These are phyloP conservation scores for Batillaria attramentaria DNA, from an alignment of 1,140 invertebrate species.

Conservation along the genomic window DNA sequence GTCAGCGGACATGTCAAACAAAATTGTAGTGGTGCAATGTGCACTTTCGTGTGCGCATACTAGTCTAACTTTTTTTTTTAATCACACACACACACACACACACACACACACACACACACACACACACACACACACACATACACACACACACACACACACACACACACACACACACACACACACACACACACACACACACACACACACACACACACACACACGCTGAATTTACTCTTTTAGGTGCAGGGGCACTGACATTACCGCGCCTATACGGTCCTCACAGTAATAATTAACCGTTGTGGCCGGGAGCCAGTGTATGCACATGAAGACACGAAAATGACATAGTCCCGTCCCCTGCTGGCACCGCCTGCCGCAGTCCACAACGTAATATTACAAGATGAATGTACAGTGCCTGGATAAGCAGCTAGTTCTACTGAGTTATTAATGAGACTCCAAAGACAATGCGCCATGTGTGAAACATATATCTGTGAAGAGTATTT, in stretches of 20 bases:
- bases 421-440: too few species aligned
- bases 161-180: background rate
- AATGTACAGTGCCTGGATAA: too few species aligned
- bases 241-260: too few species aligned
- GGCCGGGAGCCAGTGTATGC: background rate
- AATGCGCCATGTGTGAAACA: too few species aligned
- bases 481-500: too few species aligned
- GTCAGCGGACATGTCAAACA: too few species aligned
- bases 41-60: background rate
- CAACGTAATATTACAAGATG: background rate
- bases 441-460: too few species aligned
- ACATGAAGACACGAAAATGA: background rate
- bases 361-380: too few species aligned
- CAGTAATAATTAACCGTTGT: background rate
- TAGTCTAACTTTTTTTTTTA: too few species aligned
- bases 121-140: background rate
- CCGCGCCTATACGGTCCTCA: background rate
- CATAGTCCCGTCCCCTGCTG: too few species aligned
- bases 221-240: too few species aligned
- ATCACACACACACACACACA: background rate
- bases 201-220: background rate
- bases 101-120: background rate
- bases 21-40: too few species aligned
- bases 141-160: background rate
- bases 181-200: background rate